Conservation (phyloP, 2,888 invertebrate species). For the Gymnosoma rotundatum region DNA sequence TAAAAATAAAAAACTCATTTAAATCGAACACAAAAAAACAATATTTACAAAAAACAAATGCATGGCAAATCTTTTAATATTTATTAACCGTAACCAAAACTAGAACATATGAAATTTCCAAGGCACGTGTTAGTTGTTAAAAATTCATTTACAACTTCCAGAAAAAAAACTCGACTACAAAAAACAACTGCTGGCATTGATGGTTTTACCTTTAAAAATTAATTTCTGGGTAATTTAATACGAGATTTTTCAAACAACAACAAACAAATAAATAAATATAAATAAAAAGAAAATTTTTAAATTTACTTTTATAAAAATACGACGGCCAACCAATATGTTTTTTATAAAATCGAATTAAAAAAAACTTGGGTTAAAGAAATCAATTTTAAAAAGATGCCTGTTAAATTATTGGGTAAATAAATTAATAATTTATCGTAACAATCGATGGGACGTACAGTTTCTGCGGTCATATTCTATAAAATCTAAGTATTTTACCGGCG, state of each 20-base stretch:
- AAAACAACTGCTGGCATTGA: constrained; percentile 49
- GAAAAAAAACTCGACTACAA: constrained; percentile 24
- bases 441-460: no score
- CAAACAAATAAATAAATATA: constrained; percentile 9
- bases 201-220: constrained; percentile 62
- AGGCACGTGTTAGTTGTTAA: constrained; percentile 63
- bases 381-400: no score
- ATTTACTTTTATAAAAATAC: constrained; percentile 41
- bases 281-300: constrained; percentile 29
- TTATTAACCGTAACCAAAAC: constrained; percentile 55
- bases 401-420: no score
- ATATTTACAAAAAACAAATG: constrained; percentile 38
- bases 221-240: constrained; percentile 63
- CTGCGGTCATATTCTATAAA: no score
- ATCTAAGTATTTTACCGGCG: no score
- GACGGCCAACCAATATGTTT: no score
- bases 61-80: constrained; percentile 32
- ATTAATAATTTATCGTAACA: no score
- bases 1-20: neutral
- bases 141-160: constrained; percentile 50
- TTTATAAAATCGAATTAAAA: no score
- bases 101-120: constrained; percentile 58
- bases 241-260: constrained; percentile 27
- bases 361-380: no score
- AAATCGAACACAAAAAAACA: constrained; percentile 4